A percentile compares a stretch with the other conserved stretches of the same genome.
Conservation (phyloP, 2,888 invertebrate genomes). For the Pogonocherus hispidulus region DNA sequence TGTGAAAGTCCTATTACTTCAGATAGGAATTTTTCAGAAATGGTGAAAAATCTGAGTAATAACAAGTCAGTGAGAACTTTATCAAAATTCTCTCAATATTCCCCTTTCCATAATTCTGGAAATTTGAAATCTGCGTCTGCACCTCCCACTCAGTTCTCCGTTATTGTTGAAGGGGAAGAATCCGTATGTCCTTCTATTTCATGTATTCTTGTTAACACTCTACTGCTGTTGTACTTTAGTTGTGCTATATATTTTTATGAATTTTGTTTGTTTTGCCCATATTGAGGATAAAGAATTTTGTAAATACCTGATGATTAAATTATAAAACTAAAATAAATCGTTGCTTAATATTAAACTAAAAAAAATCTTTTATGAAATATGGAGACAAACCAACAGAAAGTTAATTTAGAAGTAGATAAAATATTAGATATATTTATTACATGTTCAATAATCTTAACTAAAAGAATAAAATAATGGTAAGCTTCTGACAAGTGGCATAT, state of each 20-base stretch:
- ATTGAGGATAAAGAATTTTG: slow-evolving; percentile 1
- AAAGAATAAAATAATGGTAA: too few relatives aligned
- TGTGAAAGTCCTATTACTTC: slow-evolving; percentile 41
- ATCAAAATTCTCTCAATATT: slow-evolving; percentile 55
- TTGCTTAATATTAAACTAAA: too few relatives aligned
- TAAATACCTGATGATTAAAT: neutral
- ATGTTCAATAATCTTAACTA: too few relatives aligned
- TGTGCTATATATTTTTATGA: slow-evolving; percentile 48
- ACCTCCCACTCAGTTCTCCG: slow-evolving; percentile 57
- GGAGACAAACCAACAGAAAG: neutral
- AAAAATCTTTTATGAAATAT: neutral
- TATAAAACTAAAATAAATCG: neutral
- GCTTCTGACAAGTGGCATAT: too few relatives aligned
- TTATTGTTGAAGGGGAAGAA: slow-evolving; percentile 63
- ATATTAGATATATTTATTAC: too few relatives aligned
- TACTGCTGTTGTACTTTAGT: slow-evolving; percentile 33
- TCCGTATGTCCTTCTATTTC: slow-evolving; percentile 54
- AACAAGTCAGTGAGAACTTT: slow-evolving; percentile 47
- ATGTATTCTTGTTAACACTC: slow-evolving; percentile 36
- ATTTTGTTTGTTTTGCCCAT: slow-evolving; percentile 35
- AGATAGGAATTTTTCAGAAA: slow-evolving; percentile 48
- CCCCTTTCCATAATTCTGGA: slow-evolving; percentile 46
- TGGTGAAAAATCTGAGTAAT: slow-evolving; percentile 42
- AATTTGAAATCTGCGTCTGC: slow-evolving; percentile 54
- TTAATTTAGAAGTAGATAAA: neutral